These are phyloP conservation scores for Spheniscus humboldti DNA, from an alignment of 2,797 vertebrate species.

Conservation along the genomic window DNA sequence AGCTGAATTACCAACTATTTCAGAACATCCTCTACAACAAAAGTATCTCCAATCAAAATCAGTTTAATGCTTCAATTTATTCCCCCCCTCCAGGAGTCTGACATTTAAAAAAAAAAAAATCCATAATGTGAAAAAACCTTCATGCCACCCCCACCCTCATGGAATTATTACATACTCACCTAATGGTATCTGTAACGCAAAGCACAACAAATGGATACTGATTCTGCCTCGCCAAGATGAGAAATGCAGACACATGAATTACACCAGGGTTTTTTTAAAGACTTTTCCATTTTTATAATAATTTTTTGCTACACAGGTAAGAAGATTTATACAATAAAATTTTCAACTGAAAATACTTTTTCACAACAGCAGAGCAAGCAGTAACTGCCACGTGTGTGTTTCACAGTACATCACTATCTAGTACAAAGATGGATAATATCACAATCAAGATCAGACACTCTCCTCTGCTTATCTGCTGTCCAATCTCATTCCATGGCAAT, in stretches of 20 bases:
- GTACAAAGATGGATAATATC: not conserved
- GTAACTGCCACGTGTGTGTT: conserved; percentile 2
- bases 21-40: not conserved
- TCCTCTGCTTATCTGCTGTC: not conserved
- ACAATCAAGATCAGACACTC: not conserved
- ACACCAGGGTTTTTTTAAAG: not conserved
- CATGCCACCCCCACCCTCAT: no score
- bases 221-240: not conserved
- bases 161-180: not conserved
- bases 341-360: conserved; percentile 38
- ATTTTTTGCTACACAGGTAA: not conserved
- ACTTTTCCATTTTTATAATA: conserved; percentile 29
- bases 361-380: conserved; percentile 38
- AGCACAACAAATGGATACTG: not conserved
- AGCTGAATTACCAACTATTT: not conserved
- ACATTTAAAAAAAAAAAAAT: not conserved
- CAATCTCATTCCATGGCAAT: not conserved
- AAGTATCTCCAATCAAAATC: not conserved
- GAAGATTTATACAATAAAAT: conserved; percentile 36
- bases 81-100: accelerated
- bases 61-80: not conserved
- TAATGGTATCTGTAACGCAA: not conserved
- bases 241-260: not conserved
- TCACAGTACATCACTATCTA: not conserved
- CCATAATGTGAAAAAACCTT: not conserved